Base-by-base conservation (phyloP, 2,888 invertebrate species). In the Papilio gigon region DNA sequence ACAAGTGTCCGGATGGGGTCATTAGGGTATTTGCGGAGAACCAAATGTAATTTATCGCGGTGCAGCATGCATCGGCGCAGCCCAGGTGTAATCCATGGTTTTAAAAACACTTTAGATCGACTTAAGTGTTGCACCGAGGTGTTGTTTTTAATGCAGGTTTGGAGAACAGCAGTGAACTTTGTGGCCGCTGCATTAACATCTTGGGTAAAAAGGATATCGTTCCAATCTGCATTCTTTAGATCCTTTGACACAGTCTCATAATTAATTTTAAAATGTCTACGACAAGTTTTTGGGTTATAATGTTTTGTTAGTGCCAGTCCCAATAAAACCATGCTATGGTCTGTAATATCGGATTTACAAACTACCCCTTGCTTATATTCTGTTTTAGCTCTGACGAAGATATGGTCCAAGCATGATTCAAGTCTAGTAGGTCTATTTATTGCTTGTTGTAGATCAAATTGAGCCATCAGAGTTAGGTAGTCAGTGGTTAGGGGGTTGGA, bases 31-130 rank as follows among this genome's bases (percentile, higher is more conserved):
- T 37, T 37, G 0, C 59, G 40, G n/a, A 37, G 37, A 8, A 20
- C 59, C 22, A 40, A 25, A 25, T 60, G 37, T 35, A 60, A 25
- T 25, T 20, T 40, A 4, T 61, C 61, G 1, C 59, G 17, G 11
- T 59, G 59, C 12, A 22, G 22, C 35, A 59, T 59, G 22, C 59
- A 59, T 22, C 42, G 40, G 1, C n/a, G n/a, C 25, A 61, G 17
- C 1, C 61, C 61, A 4, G 61, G 40, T 1, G 61, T 61, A 12
- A 61, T 61, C 61, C 61, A 61, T 9, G 61, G 61, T 42, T 61
- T 61, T 27, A 40, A 27, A 2, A 53, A 27, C 0, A 6, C 6
- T 27, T 53, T 53, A 6, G 53, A 27, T 2, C 27, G 53, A 14
- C 53, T 53, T 6, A n/a, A 1, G n/a, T 2, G 5, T 1, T 53